These are phyloP conservation scores for Ramazzottius varieornatus DNA, from an alignment of 2,888 invertebrate species.

Conservation along the genomic window DNA sequence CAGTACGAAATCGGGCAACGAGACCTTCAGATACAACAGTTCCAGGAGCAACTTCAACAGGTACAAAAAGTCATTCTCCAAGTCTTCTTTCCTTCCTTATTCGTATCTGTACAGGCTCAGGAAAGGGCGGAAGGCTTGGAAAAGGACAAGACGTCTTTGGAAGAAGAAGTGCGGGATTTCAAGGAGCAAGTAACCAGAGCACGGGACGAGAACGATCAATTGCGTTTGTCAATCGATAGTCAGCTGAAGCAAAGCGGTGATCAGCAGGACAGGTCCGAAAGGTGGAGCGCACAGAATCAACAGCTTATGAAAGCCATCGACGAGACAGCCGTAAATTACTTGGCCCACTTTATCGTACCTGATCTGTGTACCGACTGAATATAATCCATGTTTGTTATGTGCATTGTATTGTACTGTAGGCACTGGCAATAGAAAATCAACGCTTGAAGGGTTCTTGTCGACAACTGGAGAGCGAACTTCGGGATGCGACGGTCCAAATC, in stretches of 20 bases:
- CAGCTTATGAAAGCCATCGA: neutral
- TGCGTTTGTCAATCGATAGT: neutral
- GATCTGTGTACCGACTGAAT: no score
- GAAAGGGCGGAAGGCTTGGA: neutral
- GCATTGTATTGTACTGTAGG: no score
- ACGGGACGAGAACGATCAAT: neutral
- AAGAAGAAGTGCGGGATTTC: neutral
- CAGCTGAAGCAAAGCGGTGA: neutral
- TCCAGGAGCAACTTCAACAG: neutral
- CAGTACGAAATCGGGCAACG: neutral
- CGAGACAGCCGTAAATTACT: neutral
- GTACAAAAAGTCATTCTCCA: no score
- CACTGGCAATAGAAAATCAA: neutral
- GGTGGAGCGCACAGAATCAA: neutral
- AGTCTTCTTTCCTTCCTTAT: no score
- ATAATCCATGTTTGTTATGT: no score
- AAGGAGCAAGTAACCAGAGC: neutral
- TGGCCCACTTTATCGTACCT: neutral
- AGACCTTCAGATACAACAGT: neutral
- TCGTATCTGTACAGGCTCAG: no score
- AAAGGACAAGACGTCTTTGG: neutral
- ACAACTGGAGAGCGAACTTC: neutral
- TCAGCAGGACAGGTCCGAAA: no score
- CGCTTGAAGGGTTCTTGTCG: neutral
- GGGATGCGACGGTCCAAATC: neutral